Conservation (phyloP, 1,140 invertebrate species). For the Neomicropteryx cornuta region DNA sequence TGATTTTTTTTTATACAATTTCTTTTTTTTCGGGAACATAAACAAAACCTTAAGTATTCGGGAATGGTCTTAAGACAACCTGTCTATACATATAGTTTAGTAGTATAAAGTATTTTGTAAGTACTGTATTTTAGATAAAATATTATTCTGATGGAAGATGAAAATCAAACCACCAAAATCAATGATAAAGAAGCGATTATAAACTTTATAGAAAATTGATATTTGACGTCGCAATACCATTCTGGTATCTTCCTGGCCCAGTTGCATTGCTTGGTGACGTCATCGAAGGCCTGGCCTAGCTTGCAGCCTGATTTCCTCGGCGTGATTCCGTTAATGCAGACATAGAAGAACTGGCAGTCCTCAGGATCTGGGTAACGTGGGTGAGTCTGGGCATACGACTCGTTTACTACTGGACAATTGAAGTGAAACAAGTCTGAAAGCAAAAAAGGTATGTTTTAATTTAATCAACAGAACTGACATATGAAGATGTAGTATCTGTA, state of each 20-base stretch:
- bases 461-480: too few species aligned
- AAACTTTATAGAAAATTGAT: too few species aligned
- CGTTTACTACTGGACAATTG: slow-evolving; percentile 68
- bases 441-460: slow-evolving; percentile 4
- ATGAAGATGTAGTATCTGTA: too few species aligned
- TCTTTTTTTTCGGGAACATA: too few species aligned
- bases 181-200: neutral
- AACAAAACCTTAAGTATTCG: too few species aligned
- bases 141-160: neutral
- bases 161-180: neutral
- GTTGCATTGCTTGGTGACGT: slow-evolving; percentile 68
- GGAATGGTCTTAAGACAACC: too few species aligned
- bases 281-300: slow-evolving; percentile 84
- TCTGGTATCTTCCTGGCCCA: slow-evolving; percentile 84
- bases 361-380: slow-evolving; percentile 79
- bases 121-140: neutral
- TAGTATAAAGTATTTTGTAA: too few species aligned
- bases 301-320: slow-evolving; percentile 78
- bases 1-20: too few species aligned
- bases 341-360: slow-evolving; percentile 87
- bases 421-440: slow-evolving; percentile 71
- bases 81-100: too few species aligned
- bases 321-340: slow-evolving; percentile 76
- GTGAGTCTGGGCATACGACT: slow-evolving; percentile 60
- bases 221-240: too few species aligned